phyloP scores from a whole-genome alignment of 2,113 vertebrate species.

The Pan troglodytes region NHGRI_mPanTro3-v2.1_pri NC_072398.2:33596001-33596500 shows the following conservation, averaged over 20 bases:
- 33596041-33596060: too few relatives aligned
- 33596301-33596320: background rate
- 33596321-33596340: background rate
- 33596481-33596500: background rate
- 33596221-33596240: background rate
- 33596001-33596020: too few relatives aligned
- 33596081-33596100: background rate
- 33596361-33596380: background rate
- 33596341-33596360: background rate
- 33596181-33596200: background rate
- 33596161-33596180: background rate
- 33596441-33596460: background rate
- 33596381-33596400: background rate
- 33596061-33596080: too few relatives aligned
- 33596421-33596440: background rate
- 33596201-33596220: background rate
- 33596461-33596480: background rate
- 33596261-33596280: background rate
- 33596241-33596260: background rate
- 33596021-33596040: too few relatives aligned
- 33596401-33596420: background rate
- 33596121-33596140: too few relatives aligned
- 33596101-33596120: too few relatives aligned
- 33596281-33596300: background rate
- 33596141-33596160: too few relatives aligned